Percentiles rank a stretch among this genome's conserved stretches.
Conservation (phyloP, 2,888 invertebrate species). For the Laspeyria flexula region DNA sequence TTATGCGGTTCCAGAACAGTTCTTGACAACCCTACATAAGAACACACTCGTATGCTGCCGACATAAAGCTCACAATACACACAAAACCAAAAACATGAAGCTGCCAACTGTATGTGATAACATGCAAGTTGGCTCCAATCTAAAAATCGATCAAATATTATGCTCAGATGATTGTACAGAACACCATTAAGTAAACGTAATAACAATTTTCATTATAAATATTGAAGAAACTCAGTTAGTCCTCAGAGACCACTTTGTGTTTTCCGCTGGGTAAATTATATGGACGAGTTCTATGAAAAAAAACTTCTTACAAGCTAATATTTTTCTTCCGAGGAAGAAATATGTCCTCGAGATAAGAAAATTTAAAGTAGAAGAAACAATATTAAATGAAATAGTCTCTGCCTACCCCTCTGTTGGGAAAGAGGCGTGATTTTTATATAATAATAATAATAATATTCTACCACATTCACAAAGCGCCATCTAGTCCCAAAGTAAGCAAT, state of each 20-base stretch:
- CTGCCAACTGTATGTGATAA: conserved; percentile 14
- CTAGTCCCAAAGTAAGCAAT: too few species aligned
- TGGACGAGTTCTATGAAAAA: conserved; percentile 6
- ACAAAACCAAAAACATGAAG: not conserved
- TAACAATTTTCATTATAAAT: conserved; percentile 41
- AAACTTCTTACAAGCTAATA: not conserved
- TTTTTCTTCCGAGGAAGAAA: not conserved
- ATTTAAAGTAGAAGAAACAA: too few species aligned
- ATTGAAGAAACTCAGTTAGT: conserved; percentile 19
- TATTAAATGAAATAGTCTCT: too few species aligned
- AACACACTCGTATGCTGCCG: conserved; percentile 1
- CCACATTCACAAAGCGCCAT: too few species aligned
- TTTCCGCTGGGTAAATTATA: conserved; percentile 10
- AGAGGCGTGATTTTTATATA: too few species aligned
- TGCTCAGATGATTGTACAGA: conserved; percentile 30
- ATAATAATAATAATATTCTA: too few species aligned
- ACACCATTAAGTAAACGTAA: conserved; percentile 34
- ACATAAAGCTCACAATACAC: conserved; percentile 26
- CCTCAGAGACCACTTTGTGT: conserved; percentile 21
- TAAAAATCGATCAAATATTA: conserved; percentile 42
- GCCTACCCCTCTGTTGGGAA: too few species aligned
- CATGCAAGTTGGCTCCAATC: conserved; percentile 18
- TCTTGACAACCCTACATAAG: conserved; percentile 14
- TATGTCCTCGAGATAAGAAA: too few species aligned
- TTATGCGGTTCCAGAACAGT: conserved; percentile 12